A percentile compares a stretch with the other conserved stretches of the same genome.
Evolutionary conservation across 1,140 invertebrate species (phyloP).

Genomic region (Aphaenogaster ashmeadi): DNA sequence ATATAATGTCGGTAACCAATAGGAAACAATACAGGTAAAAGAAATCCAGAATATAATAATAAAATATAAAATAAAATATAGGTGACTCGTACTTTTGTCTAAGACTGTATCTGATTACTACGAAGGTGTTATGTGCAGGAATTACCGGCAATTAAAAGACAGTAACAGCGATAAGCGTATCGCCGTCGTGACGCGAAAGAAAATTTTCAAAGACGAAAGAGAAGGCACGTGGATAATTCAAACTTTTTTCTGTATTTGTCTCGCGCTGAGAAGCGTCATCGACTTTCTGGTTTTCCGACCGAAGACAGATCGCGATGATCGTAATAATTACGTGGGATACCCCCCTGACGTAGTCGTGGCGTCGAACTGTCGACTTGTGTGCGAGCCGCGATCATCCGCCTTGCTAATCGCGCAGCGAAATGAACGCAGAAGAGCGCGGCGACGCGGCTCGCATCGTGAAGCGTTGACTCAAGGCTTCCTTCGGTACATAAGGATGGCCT

Average conservation of each 20-base stretch:
- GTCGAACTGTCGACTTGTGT: conserved; percentile 6
- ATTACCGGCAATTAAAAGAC: too few species aligned
- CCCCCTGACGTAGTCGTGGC: not conserved
- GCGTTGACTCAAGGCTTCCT: conserved; percentile 61
- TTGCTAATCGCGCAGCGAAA: conserved; percentile 41
- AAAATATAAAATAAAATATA: too few species aligned
- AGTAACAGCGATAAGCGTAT: not conserved
- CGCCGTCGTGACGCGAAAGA: not conserved
- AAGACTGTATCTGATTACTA: too few species aligned
- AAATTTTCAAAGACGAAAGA: not conserved
- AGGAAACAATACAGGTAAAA: too few species aligned
- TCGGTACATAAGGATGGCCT: conserved; percentile 43
- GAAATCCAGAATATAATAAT: too few species aligned
- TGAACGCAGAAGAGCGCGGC: conserved; percentile 28
- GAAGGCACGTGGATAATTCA: not conserved
- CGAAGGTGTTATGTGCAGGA: not conserved
- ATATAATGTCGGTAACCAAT: too few species aligned
- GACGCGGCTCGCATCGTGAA: conserved; percentile 60
- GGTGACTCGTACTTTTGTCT: too few species aligned
- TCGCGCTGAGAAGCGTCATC: not conserved
- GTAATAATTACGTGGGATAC: not conserved
- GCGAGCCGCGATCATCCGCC: conserved; percentile 8
- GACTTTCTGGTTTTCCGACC: not conserved
- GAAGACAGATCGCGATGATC: not conserved
- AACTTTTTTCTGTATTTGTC: not conserved